A percentile compares a stretch with the other conserved stretches of the same genome.
phyloP scores from a whole-genome alignment of 1,140 invertebrate genomes.

The Drosophila kohkoa region DNA sequence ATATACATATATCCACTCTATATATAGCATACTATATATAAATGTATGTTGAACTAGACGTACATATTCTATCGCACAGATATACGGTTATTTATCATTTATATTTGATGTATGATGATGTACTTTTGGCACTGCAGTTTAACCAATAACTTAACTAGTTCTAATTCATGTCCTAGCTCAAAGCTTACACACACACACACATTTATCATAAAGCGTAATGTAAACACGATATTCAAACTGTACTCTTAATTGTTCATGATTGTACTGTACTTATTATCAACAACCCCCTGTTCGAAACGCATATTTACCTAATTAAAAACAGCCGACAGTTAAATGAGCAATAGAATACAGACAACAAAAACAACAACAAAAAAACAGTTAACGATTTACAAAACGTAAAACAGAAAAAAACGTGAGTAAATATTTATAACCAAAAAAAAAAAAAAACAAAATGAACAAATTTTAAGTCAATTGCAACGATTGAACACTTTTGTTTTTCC shows the following conservation, averaged over 20 bases:
- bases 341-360: slow-evolving; percentile 30
- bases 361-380: slow-evolving; percentile 20
- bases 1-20: slow-evolving; percentile 15
- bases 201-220: slow-evolving; percentile 4
- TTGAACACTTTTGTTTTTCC: slow-evolving; percentile 6
- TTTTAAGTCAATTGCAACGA: slow-evolving; percentile 36
- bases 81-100: slow-evolving; percentile 17
- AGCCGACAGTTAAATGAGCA: slow-evolving; percentile 25
- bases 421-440: slow-evolving; percentile 16
- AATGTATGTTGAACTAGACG: slow-evolving; percentile 24
- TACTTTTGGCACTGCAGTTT: slow-evolving; percentile 28
- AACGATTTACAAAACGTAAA: slow-evolving; percentile 34
- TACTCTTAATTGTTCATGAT: slow-evolving; percentile 1
- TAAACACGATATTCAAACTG: slow-evolving; percentile 8
- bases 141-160: slow-evolving; percentile 24
- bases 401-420: neutral
- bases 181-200: slow-evolving; percentile 21
- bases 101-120: slow-evolving; percentile 20
- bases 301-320: slow-evolving; percentile 1
- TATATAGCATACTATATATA: slow-evolving; percentile 4
- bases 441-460: slow-evolving; percentile 25
- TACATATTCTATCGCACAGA: slow-evolving; percentile 24
- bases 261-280: slow-evolving; percentile 6
- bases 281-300: neutral
- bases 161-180: slow-evolving; percentile 47